Evolutionary conservation across 2,113 vertebrate species (phyloP).

Genomic region (Thalassarche chlororhynchos): DNA sequence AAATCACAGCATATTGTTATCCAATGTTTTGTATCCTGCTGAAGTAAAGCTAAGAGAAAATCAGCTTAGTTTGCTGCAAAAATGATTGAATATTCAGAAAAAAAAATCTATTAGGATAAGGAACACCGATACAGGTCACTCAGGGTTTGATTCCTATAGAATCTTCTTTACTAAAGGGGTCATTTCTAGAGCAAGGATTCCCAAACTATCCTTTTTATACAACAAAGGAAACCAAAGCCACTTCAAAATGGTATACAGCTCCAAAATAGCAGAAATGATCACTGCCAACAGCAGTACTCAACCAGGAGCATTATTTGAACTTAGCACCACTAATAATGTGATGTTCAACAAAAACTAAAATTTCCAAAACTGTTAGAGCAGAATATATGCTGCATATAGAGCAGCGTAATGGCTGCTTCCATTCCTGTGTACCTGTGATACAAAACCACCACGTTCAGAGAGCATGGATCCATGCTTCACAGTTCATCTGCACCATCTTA

Average conservation of each 20-base stretch:
- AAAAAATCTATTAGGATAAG: background rate
- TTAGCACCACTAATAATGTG: background rate
- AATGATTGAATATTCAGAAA: background rate
- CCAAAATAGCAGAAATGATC: background rate
- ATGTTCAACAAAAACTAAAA: background rate
- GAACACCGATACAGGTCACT: background rate
- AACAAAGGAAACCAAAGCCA: background rate
- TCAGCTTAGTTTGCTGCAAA: background rate
- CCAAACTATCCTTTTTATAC: background rate
- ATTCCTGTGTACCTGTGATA: background rate
- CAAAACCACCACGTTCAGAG: background rate
- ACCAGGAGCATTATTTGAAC: background rate
- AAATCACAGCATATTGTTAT: background rate
- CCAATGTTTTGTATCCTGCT: background rate
- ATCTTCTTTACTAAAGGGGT: background rate
- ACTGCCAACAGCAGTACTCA: background rate
- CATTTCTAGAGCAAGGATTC: background rate
- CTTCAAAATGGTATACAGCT: background rate
- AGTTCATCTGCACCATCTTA: background rate
- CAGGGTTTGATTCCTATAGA: background rate
- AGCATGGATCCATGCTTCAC: background rate
- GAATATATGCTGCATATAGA: background rate
- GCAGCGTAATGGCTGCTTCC: background rate
- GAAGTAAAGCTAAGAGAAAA: background rate
- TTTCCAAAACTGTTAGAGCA: background rate